Evolutionary conservation across 2,113 vertebrate genomes (phyloP).

Genomic region (Jacana jacana): DNA sequence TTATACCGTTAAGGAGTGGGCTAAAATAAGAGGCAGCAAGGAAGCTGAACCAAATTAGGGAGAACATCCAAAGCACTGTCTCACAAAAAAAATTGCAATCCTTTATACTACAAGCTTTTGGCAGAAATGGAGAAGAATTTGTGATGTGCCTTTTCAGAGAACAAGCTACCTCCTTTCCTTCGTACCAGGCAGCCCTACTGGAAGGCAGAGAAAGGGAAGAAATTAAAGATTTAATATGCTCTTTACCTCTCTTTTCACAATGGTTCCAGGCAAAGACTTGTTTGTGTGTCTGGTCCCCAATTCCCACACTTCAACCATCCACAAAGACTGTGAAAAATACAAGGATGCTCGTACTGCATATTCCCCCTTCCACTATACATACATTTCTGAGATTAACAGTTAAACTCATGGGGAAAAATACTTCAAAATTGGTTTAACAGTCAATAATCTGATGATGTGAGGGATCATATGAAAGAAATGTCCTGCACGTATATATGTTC

Average conservation of each 20-base stretch:
- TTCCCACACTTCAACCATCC: not conserved
- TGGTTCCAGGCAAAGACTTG: not conserved
- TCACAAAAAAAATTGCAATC: not conserved
- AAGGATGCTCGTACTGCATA: not conserved
- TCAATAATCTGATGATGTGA: not conserved
- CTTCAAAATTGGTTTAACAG: not conserved
- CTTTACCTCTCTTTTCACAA: not conserved
- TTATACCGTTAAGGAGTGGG: conserved; percentile 36
- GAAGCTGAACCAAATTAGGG: conserved; percentile 16
- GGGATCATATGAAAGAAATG: not conserved
- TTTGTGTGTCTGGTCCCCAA: not conserved
- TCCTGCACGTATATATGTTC: not conserved
- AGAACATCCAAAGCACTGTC: conserved; percentile 1
- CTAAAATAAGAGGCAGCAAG: conserved; percentile 23
- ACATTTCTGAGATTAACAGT: not conserved
- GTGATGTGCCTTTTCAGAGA: not conserved
- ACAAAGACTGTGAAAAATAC: not conserved
- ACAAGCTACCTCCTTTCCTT: not conserved
- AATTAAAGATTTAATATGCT: not conserved
- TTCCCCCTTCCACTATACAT: not conserved
- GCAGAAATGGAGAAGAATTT: not conserved
- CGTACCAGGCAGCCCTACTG: not conserved
- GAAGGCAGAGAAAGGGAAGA: not conserved
- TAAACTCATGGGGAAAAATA: not conserved
- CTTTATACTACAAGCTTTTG: not conserved